Evolutionary conservation across 2,113 vertebrate genomes (phyloP), one percentile per base, ranked within the genome.

Genomic region (Limanda limanda): DNA sequence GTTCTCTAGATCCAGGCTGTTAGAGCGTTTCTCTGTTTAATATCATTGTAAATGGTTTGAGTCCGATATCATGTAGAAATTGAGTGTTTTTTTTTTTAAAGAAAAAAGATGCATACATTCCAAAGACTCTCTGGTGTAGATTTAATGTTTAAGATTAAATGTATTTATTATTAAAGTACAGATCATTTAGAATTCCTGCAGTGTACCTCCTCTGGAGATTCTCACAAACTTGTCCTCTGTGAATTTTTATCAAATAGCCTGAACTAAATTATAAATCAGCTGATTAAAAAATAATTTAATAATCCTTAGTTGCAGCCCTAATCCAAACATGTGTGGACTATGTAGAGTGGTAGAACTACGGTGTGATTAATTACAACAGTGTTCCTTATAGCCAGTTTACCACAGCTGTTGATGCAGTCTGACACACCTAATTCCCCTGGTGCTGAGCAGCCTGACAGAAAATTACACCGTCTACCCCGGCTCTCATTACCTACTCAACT

Each of bases 401-500:
- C 48, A 9, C 48, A 8, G 51, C 51, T 9, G 51, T 11, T 54
- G 20, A n/a, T n/a, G 20, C 1, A 54, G 51, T n/a, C 20, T 54
- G 20, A 14, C 51, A 54, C 51, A 21, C 51, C 20, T 20, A 54
- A 54, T 18, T 48, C 17, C 17, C 45, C 17, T 2, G 13, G 45
- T 48, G 45, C 15, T 17, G 45, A 18, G 45, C 15, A 48, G 20
- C 8, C 18, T 54, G 51, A 54, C 51, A 21, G 51, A 54, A 54
- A 20, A 54, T 54, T 8, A 54, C 51, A 35, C 11, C 54, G 70
- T 73, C 61, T 48, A 52, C 18, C 61, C 57, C 35, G 51, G 25
- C 52, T 40, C 83, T 61, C 48, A 40, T 69, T n/a, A 48, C 40
- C 55, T 20, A 54, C 47, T 64, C n/a, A 60, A 72, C 47, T 51